A percentile compares a stretch with the other conserved stretches of the same genome.
These are phyloP conservation scores for Yponomeuta malinellus DNA, from an alignment of 2,888 invertebrate genomes.

Conservation along the genomic window DNA sequence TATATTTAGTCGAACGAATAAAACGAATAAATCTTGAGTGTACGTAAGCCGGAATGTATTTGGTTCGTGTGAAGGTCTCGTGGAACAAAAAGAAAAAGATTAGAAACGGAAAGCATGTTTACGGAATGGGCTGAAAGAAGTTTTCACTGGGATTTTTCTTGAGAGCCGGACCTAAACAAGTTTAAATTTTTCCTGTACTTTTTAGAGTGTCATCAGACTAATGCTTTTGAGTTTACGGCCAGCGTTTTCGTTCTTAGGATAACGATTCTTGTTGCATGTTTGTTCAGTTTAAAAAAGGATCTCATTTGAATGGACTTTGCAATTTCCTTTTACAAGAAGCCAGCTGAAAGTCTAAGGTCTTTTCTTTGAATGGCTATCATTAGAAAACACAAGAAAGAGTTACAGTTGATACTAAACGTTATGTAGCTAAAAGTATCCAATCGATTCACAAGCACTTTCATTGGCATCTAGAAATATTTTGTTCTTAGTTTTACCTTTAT, in stretches of 20 bases:
- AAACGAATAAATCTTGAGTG: no score
- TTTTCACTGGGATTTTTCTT: conserved; percentile 6
- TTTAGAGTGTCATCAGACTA: conserved; percentile 42
- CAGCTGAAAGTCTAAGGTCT: neutral
- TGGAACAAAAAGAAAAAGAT: conserved; percentile 13
- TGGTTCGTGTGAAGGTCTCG: neutral
- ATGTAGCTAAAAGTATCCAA: no score
- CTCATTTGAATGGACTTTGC: neutral
- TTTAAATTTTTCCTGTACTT: conserved; percentile 33
- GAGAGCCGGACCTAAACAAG: conserved; percentile 40
- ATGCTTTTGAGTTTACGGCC: conserved; percentile 29
- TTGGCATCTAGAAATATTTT: no score
- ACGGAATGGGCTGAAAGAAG: conserved; percentile 14
- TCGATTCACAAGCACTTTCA: no score
- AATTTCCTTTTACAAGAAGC: neutral
- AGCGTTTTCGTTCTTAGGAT: neutral
- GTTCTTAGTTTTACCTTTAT: no score
- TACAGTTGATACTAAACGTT: neutral
- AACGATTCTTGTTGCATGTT: neutral
- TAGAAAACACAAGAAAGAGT: neutral
- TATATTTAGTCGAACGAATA: no score
- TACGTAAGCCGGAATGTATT: no score
- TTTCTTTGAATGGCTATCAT: conserved; percentile 3
- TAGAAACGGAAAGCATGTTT: conserved; percentile 14
- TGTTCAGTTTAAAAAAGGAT: neutral